These are phyloP conservation scores for Tichodroma muraria DNA, from an alignment of 2,113 vertebrate species.

Conservation along the genomic window DNA sequence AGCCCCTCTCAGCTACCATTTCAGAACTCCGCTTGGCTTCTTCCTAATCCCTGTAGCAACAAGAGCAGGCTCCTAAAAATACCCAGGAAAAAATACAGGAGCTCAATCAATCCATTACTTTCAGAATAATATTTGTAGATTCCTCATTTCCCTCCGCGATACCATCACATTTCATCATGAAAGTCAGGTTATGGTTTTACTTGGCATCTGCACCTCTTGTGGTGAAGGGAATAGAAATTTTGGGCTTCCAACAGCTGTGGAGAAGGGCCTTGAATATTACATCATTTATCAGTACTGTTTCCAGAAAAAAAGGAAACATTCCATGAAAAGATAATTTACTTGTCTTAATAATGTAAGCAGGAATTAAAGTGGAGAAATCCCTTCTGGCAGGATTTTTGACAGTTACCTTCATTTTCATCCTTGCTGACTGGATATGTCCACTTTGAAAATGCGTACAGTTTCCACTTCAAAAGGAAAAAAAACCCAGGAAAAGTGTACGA, in stretches of 20 bases:
- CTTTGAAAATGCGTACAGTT: slow-evolving; percentile 50
- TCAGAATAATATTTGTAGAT: slow-evolving; percentile 22
- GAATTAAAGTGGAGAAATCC: slow-evolving; percentile 57
- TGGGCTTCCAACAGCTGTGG: neutral
- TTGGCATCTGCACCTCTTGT: slow-evolving; percentile 16
- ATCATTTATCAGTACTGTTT: slow-evolving; percentile 32
- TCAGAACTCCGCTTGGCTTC: neutral
- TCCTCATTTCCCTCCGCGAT: slow-evolving; percentile 3
- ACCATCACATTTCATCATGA: slow-evolving; percentile 32
- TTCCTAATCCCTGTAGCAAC: neutral
- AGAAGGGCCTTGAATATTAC: slow-evolving; percentile 22
- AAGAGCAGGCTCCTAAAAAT: neutral
- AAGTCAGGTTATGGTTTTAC: slow-evolving; percentile 42
- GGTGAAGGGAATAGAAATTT: slow-evolving; percentile 20
- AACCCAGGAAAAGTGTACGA: neutral
- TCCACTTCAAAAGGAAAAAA: slow-evolving; percentile 15
- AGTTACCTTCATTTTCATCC: slow-evolving; percentile 23
- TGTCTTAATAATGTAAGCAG: slow-evolving; percentile 57
- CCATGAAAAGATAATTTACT: slow-evolving; percentile 65
- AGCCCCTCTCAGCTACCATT: neutral
- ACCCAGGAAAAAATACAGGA: neutral
- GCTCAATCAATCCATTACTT: neutral
- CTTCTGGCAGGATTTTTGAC: slow-evolving; percentile 55
- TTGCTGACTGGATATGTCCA: neutral
- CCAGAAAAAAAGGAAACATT: slow-evolving; percentile 57